phyloP scores from a whole-genome alignment of 2,888 invertebrate species.

The Scaptomyza flava region DNA sequence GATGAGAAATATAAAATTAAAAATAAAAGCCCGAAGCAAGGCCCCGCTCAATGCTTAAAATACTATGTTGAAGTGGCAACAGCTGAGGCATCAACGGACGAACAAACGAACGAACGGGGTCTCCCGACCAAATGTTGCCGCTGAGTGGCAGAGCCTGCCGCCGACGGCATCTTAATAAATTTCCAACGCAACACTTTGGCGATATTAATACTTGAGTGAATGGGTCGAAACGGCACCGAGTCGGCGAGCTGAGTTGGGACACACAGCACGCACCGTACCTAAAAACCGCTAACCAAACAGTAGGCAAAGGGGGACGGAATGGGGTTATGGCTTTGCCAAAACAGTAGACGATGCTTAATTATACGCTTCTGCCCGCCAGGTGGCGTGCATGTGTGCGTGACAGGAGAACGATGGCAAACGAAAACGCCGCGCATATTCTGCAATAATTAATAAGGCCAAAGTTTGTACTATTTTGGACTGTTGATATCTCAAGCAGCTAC shows the following conservation, averaged over 20 bases:
- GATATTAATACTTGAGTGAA: slow-evolving; percentile 75
- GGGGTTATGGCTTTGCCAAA: slow-evolving; percentile 14
- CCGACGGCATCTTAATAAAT: slow-evolving; percentile 77
- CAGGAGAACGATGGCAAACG: slow-evolving; percentile 13
- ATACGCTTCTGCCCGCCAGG: slow-evolving; percentile 46
- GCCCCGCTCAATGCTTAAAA: neutral
- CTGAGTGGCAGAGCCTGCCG: slow-evolving; percentile 44
- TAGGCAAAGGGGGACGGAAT: neutral
- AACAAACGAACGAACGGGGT: neutral
- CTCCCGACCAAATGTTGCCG: slow-evolving; percentile 20
- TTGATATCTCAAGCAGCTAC: slow-evolving; percentile 30
- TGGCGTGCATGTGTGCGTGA: slow-evolving; percentile 43
- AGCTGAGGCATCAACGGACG: slow-evolving; percentile 61
- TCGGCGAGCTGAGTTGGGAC: neutral
- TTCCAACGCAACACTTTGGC: slow-evolving; percentile 75
- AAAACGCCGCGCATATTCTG: slow-evolving; percentile 11
- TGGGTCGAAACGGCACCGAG: slow-evolving; percentile 50
- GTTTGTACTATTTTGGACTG: slow-evolving; percentile 6
- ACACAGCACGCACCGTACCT: slow-evolving; percentile 56
- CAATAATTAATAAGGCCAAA: slow-evolving; percentile 46
- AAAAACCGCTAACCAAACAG: slow-evolving; percentile 68
- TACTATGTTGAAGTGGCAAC: slow-evolving; percentile 54
- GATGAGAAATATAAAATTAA: slow-evolving; percentile 1
- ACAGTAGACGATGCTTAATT: slow-evolving; percentile 66
- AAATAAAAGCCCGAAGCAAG: slow-evolving; percentile 15